Conservation (phyloP, 2,888 invertebrate genomes). For the Oligia strigilis region DNA sequence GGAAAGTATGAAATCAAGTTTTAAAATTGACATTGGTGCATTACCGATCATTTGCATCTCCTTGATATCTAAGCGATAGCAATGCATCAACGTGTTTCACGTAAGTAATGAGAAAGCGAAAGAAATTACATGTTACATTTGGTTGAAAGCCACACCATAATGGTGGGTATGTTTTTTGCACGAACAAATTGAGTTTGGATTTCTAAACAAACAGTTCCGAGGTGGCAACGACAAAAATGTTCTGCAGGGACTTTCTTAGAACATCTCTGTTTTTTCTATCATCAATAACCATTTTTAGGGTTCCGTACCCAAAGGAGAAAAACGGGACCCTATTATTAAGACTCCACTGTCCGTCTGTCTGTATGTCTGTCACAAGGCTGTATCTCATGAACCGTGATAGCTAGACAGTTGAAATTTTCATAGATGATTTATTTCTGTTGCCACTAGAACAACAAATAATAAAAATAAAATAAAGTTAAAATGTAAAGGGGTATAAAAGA, state of each 20-base stretch:
- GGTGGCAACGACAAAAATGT: conserved; percentile 37
- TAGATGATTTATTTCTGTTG: too few relatives aligned
- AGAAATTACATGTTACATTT: conserved; percentile 71
- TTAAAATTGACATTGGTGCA: conserved; percentile 1
- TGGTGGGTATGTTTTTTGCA: conserved; percentile 66
- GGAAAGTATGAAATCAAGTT: neutral
- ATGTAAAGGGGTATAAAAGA: too few relatives aligned
- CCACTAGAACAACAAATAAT: too few relatives aligned
- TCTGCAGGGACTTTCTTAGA: conserved; percentile 7
- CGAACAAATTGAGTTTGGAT: conserved; percentile 66
- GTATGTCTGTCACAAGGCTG: too few relatives aligned
- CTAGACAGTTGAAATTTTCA: too few relatives aligned
- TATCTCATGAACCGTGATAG: too few relatives aligned
- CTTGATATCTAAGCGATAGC: conserved; percentile 10
- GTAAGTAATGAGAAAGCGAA: conserved; percentile 71
- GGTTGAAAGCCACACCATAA: conserved; percentile 67
- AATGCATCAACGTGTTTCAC: conserved; percentile 59
- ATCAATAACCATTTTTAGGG: conserved; percentile 3
- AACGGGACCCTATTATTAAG: too few relatives aligned
- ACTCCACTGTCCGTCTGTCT: too few relatives aligned
- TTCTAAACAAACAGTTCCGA: conserved; percentile 70
- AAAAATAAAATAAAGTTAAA: too few relatives aligned
- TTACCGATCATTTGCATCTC: conserved; percentile 6
- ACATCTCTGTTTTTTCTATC: conserved; percentile 4
- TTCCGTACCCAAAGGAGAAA: too few relatives aligned